Evolutionary conservation across 2,888 invertebrate species (phyloP).

Genomic region (Biston betularia): DNA sequence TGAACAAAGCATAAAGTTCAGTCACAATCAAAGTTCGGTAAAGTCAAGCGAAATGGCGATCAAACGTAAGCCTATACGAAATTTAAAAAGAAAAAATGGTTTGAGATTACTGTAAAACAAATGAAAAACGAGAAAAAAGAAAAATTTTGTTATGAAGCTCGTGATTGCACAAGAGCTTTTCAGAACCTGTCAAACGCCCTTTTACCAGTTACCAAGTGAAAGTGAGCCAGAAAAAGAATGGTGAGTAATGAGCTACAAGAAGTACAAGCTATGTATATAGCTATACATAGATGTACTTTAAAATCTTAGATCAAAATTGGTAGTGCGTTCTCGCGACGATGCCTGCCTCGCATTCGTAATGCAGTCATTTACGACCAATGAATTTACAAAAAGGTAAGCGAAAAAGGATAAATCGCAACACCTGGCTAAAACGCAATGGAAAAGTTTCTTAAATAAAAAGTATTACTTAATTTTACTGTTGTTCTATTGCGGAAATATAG

Average conservation of each 20-base stretch:
- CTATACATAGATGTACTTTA: not conserved
- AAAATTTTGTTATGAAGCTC: not conserved
- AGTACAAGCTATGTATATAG: not conserved
- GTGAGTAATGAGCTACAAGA: not conserved
- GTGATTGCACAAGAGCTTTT: not conserved
- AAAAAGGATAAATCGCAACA: conserved; percentile 31
- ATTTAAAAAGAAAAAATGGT: too few species aligned
- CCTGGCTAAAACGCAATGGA: conserved; percentile 8
- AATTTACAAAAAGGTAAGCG: conserved; percentile 33
- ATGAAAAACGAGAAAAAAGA: not conserved
- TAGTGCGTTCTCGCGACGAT: conserved; percentile 36
- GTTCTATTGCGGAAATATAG: too few species aligned
- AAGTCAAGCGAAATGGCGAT: too few species aligned
- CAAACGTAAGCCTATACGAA: too few species aligned
- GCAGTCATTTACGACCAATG: conserved; percentile 38
- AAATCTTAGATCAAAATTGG: conserved; percentile 35
- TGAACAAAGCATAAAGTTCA: too few species aligned
- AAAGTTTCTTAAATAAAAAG: not conserved
- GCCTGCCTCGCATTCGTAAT: conserved; percentile 42
- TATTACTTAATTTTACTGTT: not conserved
- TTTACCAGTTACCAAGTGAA: conserved; percentile 5
- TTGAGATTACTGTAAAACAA: too few species aligned
- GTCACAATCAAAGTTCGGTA: too few species aligned
- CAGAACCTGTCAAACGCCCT: not conserved
- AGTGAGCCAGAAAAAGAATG: conserved; percentile 3